Conservation (phyloP, 1,140 invertebrate genomes). For the Glossosoma conforme region DNA sequence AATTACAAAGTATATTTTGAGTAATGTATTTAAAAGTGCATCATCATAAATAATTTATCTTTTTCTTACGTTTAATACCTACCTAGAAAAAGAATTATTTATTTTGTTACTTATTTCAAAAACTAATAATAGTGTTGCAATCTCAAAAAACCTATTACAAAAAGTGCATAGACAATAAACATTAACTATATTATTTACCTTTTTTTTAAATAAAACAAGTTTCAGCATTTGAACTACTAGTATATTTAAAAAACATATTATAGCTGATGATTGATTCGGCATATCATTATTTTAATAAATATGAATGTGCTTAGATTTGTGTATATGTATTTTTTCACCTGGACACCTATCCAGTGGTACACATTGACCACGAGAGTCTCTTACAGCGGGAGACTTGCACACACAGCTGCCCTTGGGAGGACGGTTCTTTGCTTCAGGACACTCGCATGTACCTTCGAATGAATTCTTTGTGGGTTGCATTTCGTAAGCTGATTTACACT, state of each 20-base stretch:
- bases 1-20: neutral
- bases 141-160: too few relatives aligned
- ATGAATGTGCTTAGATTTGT: neutral
- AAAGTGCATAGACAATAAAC: too few relatives aligned
- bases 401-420: slow-evolving; percentile 3
- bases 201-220: too few relatives aligned
- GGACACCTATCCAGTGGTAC: slow-evolving; percentile 5
- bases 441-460: slow-evolving; percentile 1
- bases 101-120: too few relatives aligned
- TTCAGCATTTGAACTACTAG: too few relatives aligned
- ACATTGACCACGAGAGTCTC: slow-evolving; percentile 3
- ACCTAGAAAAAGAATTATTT: neutral
- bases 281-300: neutral
- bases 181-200: too few relatives aligned
- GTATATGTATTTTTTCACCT: neutral
- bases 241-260: too few relatives aligned
- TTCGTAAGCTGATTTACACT: neutral
- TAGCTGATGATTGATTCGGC: too few relatives aligned
- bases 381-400: neutral
- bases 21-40: neutral
- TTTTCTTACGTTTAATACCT: neutral
- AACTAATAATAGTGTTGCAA: too few relatives aligned
- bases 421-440: neutral
- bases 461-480: too few relatives aligned
- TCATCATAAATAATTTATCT: neutral